Base-by-base conservation (phyloP, 1,140 invertebrate species). In the Drosophila nebulosa region DNA sequence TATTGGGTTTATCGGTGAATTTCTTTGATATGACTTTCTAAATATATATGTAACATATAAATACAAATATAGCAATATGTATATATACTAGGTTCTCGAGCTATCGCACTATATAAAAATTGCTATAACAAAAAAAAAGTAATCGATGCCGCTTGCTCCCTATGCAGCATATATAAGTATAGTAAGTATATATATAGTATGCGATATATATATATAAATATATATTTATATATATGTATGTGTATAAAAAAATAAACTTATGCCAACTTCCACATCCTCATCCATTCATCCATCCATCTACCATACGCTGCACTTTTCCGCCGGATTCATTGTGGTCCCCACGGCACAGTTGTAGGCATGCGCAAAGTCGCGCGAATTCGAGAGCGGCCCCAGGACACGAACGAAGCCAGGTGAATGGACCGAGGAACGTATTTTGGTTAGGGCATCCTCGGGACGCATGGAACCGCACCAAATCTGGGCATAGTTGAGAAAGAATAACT, bases 381-480 rank as follows among this genome's bases (percentile, higher is more conserved):
- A 98, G 3, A 99, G 92, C 0, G 98, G 97, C 3, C 97, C 98
- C 22, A 97, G 93, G 0, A 99, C 97, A 30, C 98, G 93, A 10
- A 99, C 96, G 0, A 96, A 95, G 6, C 98, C 98, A 0, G 98
- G 98, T 9, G 98, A 97, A 90, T 99, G 98, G 6, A 98, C 97
- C 4, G 97, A 97, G 9, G 97, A 98, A 35, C 98, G 94, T 55
- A 99, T 95, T 92, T 99, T 99, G 22, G 96, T 97, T 1, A 98
- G 92, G 52, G 98, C 97, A 80, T 99, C 98, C 92, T 99, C 97
- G 3, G 97, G 97, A 74, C 98, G 94, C 97, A 98, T 99, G 0
- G 97, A 96, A 4, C 98, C 98, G 90, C 98, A 99, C 98, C 98
- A 99, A 51, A 99, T 99, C 77, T 94, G 93, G 9, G 97, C 97